Percentiles rank a stretch among this genome's conserved stretches.
Evolutionary conservation across 2,113 vertebrate genomes (phyloP).

Genomic region (Caranx melampygus): DNA sequence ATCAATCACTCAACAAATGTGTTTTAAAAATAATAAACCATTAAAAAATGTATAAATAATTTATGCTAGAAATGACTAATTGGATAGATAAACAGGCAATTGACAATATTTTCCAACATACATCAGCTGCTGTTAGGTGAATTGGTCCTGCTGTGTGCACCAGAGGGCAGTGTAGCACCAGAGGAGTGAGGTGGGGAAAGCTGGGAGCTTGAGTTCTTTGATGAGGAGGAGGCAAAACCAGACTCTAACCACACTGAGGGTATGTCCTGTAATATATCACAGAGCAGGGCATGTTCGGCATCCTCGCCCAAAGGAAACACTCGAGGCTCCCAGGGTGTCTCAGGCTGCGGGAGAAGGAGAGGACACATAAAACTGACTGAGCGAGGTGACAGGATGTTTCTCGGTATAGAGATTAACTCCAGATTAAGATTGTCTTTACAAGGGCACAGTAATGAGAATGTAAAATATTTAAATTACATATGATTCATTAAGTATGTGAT

Average conservation of each 20-base stretch:
- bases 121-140: conserved; percentile 79
- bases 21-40: neutral
- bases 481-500: neutral
- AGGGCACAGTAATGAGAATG: neutral
- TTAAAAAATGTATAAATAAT: neutral
- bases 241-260: neutral
- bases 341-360: conserved; percentile 42
- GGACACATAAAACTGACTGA: neutral
- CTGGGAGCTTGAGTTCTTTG: conserved; percentile 39
- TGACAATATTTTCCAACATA: conserved; percentile 2
- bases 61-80: neutral
- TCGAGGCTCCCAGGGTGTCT: conserved; percentile 63
- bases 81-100: neutral
- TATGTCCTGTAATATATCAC: conserved; percentile 15
- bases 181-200: conserved; percentile 13
- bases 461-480: neutral
- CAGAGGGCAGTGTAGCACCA: conserved; percentile 49
- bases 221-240: conserved; percentile 5
- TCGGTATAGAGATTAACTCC: neutral
- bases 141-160: conserved; percentile 41
- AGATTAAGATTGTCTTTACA: neutral
- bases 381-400: too few species aligned
- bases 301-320: conserved; percentile 62
- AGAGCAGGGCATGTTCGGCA: conserved; percentile 43
- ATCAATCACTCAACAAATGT: neutral